phyloP scores from a whole-genome alignment of 1,140 invertebrate species.

The Euwallacea fornicatus region DNA sequence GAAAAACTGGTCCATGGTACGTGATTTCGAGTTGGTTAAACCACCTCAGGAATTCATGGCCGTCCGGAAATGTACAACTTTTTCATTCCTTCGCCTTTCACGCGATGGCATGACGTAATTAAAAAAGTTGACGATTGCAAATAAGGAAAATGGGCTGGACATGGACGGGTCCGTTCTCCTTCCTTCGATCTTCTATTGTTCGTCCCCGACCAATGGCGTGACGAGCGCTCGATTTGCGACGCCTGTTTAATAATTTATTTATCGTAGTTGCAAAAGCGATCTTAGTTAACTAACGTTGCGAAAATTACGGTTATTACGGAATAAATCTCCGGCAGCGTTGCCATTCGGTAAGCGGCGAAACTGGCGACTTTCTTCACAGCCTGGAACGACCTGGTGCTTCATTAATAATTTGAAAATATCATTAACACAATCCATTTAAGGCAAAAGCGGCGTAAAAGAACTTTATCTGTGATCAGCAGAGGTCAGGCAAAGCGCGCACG shows the following conservation, averaged over 20 bases:
- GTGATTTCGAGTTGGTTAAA: too few species aligned
- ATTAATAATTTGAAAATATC: slow-evolving; percentile 27
- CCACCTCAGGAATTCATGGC: slow-evolving; percentile 21
- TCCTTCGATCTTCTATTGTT: slow-evolving; percentile 34
- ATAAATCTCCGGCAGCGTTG: neutral
- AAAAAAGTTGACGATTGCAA: slow-evolving; percentile 33
- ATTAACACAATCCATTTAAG: slow-evolving; percentile 27
- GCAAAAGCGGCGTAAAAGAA: slow-evolving; percentile 10
- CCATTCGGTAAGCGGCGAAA: slow-evolving; percentile 6
- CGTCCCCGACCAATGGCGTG: slow-evolving; percentile 27
- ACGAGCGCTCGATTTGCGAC: slow-evolving; percentile 15
- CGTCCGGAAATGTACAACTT: slow-evolving; percentile 27
- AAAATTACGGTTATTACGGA: slow-evolving; percentile 13
- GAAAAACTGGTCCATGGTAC: too few species aligned
- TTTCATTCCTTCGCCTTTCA: slow-evolving; percentile 27
- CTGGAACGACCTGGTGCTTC: neutral
- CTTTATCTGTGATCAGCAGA: slow-evolving; percentile 5
- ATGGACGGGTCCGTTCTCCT: slow-evolving; percentile 24
- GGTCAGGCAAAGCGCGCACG: slow-evolving; percentile 8
- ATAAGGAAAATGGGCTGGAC: slow-evolving; percentile 35
- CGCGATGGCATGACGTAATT: slow-evolving; percentile 7
- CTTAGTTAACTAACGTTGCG: slow-evolving; percentile 12
- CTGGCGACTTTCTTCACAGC: neutral
- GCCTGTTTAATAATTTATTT: slow-evolving; percentile 34
- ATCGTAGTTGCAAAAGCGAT: slow-evolving; percentile 23